These are phyloP conservation scores for Archilochus colubris DNA, from an alignment of 2,113 vertebrate genomes.

Conservation along the genomic window DNA sequence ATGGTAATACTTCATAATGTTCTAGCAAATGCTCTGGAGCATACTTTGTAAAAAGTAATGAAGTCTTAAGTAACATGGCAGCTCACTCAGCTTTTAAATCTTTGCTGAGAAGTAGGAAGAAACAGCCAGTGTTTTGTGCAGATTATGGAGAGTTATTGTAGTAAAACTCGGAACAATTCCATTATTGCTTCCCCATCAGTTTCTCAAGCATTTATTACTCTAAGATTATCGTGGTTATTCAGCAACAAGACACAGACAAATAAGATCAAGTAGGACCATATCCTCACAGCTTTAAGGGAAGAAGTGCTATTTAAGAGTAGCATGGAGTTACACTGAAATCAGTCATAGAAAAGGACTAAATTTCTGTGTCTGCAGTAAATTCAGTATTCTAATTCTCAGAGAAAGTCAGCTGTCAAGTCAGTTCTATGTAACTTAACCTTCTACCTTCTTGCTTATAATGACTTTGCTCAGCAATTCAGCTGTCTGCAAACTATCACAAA, in stretches of 20 bases:
- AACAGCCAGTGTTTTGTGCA: slow-evolving; percentile 14
- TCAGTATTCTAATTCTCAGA: neutral
- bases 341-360: neutral
- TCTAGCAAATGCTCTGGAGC: slow-evolving; percentile 60
- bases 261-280: neutral
- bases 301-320: neutral
- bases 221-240: neutral
- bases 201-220: neutral
- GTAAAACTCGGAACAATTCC: slow-evolving; percentile 37
- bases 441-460: neutral
- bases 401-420: neutral
- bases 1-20: slow-evolving; percentile 63
- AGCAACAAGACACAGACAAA: neutral
- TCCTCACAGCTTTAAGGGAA: neutral
- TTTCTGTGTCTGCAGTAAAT: neutral
- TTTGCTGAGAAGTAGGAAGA: slow-evolving; percentile 17
- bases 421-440: neutral
- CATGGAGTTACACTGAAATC: neutral
- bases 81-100: slow-evolving; percentile 51
- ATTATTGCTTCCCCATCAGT: slow-evolving; percentile 23
- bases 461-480: neutral
- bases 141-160: slow-evolving; percentile 18
- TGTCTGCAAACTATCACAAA: neutral
- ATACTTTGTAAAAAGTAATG: slow-evolving; percentile 65
- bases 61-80: slow-evolving; percentile 55